A percentile compares a stretch with the other conserved stretches of the same genome.
These are phyloP conservation scores for Anser cygnoides DNA, from an alignment of 2,113 vertebrate species.

Conservation along the genomic window DNA sequence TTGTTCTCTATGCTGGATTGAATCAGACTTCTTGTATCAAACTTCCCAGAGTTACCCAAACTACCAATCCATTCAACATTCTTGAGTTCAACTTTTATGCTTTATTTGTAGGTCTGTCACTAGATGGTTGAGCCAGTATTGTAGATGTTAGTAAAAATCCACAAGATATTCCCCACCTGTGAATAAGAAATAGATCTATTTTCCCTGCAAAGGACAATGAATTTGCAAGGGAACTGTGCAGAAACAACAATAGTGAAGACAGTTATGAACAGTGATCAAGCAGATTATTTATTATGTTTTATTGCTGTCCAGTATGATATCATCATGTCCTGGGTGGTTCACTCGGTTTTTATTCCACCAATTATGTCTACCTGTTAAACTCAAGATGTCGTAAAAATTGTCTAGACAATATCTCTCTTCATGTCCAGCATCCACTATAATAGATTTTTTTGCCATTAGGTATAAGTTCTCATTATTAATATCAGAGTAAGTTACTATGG, in stretches of 20 bases:
- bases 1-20: neutral
- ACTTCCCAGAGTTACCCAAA: neutral
- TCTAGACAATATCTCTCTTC: neutral
- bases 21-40: neutral
- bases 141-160: neutral
- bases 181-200: neutral
- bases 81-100: neutral
- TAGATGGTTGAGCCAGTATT: neutral
- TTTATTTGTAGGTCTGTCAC: neutral
- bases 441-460: neutral
- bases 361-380: neutral
- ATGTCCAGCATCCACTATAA: neutral
- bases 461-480: neutral
- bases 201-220: neutral
- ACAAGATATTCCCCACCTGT: accelerated
- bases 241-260: neutral
- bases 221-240: neutral
- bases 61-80: accelerated
- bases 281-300: neutral
- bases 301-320: neutral
- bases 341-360: neutral
- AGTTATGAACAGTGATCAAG: neutral
- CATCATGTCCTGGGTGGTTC: neutral
- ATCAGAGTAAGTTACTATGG: neutral
- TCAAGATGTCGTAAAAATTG: neutral